phyloP scores from a whole-genome alignment of 1,140 invertebrate species.

The Phymorhynchus buccinoides region DNA sequence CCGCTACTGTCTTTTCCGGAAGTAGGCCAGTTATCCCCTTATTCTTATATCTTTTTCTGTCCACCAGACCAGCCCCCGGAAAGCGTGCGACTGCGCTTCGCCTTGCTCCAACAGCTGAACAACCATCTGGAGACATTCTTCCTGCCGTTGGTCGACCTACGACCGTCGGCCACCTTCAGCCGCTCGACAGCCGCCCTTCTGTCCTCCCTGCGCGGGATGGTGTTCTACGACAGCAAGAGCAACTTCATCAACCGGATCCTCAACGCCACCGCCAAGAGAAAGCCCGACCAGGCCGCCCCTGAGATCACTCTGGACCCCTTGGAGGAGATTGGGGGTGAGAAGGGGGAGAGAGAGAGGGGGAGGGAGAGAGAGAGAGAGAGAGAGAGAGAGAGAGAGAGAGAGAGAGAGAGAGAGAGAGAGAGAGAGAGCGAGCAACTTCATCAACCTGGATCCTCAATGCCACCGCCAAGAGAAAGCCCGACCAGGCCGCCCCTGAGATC shows the following conservation, averaged over 20 bases:
- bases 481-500: slow-evolving; percentile 72
- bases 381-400: too few species aligned
- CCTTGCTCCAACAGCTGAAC: slow-evolving; percentile 71
- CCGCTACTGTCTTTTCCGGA: too few species aligned
- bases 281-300: slow-evolving; percentile 72
- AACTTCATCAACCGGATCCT: slow-evolving; percentile 68
- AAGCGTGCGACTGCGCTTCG: slow-evolving; percentile 70
- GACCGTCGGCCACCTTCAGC: slow-evolving; percentile 64
- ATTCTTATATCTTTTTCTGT: slow-evolving; percentile 4
- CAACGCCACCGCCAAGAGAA: slow-evolving; percentile 70
- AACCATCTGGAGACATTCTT: slow-evolving; percentile 69
- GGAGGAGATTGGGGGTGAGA: slow-evolving; percentile 67
- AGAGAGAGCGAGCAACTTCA: slow-evolving; percentile 61
- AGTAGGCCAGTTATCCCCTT: too few species aligned
- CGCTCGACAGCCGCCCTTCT: slow-evolving; percentile 65
- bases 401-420: too few species aligned
- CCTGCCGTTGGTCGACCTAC: slow-evolving; percentile 70
- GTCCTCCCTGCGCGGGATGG: slow-evolving; percentile 58
- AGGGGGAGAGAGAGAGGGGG: background rate
- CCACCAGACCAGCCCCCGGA: slow-evolving; percentile 68
- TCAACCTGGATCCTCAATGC: slow-evolving; percentile 71
- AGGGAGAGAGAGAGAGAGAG: too few species aligned
- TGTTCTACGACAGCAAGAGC: slow-evolving; percentile 71
- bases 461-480: slow-evolving; percentile 69
- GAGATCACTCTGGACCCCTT: slow-evolving; percentile 71